Conservation (phyloP, 2,797 vertebrate genomes). For the Orestias chungarensis region DNA sequence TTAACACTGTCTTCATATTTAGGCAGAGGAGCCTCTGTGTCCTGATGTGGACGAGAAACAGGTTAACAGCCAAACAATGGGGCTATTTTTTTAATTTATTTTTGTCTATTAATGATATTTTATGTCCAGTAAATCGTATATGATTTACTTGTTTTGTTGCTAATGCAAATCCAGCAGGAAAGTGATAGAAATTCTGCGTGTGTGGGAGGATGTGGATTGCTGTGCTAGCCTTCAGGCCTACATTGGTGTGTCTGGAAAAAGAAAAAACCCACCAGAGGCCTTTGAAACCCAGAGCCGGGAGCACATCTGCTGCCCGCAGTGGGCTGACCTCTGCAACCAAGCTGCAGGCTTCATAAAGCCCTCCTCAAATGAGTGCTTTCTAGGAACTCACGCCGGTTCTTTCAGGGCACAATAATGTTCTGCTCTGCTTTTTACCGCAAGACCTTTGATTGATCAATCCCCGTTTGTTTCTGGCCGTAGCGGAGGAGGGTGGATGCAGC, state of each 20-base stretch:
- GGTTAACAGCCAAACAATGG: background rate
- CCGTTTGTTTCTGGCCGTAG: slow-evolving; percentile 5
- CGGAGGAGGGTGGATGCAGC: background rate
- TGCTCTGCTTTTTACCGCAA: background rate
- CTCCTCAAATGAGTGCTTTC: slow-evolving; percentile 5
- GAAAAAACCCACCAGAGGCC: background rate
- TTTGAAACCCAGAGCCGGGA: slow-evolving; percentile 19
- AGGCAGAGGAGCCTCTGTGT: slow-evolving; percentile 2
- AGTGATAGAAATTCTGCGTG: background rate
- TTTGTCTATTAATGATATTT: background rate
- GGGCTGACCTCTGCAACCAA: slow-evolving; percentile 27
- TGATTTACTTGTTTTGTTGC: too few relatives aligned
- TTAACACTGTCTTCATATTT: slow-evolving; percentile 10
- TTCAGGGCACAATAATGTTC: slow-evolving; percentile 11
- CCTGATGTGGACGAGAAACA: background rate
- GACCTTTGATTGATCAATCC: slow-evolving; percentile 6
- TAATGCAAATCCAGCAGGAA: too few relatives aligned
- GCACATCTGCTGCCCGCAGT: slow-evolving; percentile 62
- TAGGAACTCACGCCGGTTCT: slow-evolving; percentile 10
- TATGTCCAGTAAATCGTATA: background rate
- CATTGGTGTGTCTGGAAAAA: background rate
- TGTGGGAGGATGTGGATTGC: background rate
- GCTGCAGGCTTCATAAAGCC: slow-evolving; percentile 27
- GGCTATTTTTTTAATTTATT: too few relatives aligned
- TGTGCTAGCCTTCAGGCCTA: background rate